A percentile compares a stretch with the other conserved stretches of the same genome.
Evolutionary conservation across 2,888 invertebrate species (phyloP).

Genomic region (Mechanitis messenoides): DNA sequence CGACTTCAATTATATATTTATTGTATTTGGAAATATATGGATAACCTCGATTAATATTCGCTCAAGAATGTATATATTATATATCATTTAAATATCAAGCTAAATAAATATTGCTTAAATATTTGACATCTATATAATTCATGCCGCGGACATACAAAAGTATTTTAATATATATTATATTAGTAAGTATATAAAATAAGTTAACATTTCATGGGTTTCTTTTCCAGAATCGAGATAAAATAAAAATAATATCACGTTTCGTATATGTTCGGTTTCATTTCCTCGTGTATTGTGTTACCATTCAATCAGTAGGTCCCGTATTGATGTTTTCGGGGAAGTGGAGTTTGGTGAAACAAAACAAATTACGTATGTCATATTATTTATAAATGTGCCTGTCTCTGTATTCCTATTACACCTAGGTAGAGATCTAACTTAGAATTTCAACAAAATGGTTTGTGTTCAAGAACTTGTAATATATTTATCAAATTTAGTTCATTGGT

Average conservation of each 20-base stretch:
- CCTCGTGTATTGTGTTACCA: slow-evolving; percentile 55
- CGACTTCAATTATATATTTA: slow-evolving; percentile 31
- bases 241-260: slow-evolving; percentile 29
- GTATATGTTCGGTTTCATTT: slow-evolving; percentile 41
- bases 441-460: too few species aligned
- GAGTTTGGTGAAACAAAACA: slow-evolving; percentile 16
- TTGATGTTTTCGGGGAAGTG: slow-evolving; percentile 4
- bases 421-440: not conserved
- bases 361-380: slow-evolving; percentile 16
- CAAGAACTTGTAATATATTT: too few species aligned
- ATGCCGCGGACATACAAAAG: too few species aligned
- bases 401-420: not conserved
- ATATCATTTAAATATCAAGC: too few species aligned
- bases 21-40: slow-evolving; percentile 16
- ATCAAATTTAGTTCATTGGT: too few species aligned
- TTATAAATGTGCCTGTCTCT: slow-evolving; percentile 3
- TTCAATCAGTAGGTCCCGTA: slow-evolving; percentile 49
- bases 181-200: too few species aligned
- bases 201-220: too few species aligned
- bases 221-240: slow-evolving; percentile 12
- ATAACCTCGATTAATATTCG: not conserved
- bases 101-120: too few species aligned
- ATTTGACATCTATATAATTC: too few species aligned
- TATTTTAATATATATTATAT: too few species aligned
- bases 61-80: too few species aligned